phyloP scores from a whole-genome alignment of 2,113 vertebrate species.

The Dunckerocampus dactyliophorus region DNA sequence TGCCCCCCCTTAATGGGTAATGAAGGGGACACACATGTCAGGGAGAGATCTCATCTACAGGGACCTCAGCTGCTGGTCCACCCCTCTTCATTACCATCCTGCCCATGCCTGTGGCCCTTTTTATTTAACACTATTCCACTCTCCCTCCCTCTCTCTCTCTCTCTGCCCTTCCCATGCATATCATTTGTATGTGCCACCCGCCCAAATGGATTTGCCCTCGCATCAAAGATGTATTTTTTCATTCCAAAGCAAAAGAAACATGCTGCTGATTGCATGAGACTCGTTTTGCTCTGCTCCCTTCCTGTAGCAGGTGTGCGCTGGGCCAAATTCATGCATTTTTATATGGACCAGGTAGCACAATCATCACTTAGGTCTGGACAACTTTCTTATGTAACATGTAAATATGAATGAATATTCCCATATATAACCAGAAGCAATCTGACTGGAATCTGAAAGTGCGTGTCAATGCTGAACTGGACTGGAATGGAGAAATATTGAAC shows the following conservation, averaged over 20 bases:
- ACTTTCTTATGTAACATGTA: slow-evolving; percentile 14
- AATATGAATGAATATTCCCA: background rate
- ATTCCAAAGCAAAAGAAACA: slow-evolving; percentile 55
- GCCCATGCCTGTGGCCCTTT: slow-evolving; percentile 63
- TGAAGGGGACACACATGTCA: slow-evolving; percentile 69
- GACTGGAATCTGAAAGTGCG: no score
- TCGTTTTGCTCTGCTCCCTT: background rate
- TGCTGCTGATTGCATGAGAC: slow-evolving; percentile 51
- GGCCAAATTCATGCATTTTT: slow-evolving; percentile 43
- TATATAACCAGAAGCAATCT: background rate
- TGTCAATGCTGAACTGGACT: no score
- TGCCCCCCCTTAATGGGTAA: slow-evolving; percentile 79
- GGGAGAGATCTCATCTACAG: slow-evolving; percentile 68
- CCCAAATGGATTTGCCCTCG: slow-evolving; percentile 60
- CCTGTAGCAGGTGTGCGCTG: slow-evolving; percentile 42
- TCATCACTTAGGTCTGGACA: slow-evolving; percentile 7
- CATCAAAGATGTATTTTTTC: slow-evolving; percentile 56
- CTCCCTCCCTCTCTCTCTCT: slow-evolving; percentile 20
- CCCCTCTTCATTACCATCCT: slow-evolving; percentile 67
- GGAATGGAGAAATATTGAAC: no score
- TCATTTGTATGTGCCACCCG: slow-evolving; percentile 54
- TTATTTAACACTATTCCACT: slow-evolving; percentile 63
- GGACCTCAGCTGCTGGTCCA: slow-evolving; percentile 70
- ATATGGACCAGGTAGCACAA: slow-evolving; percentile 23
- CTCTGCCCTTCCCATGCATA: slow-evolving; percentile 46